Conservation (phyloP, 1,140 invertebrate species). For the Scaptodrosophila lebanonensis region DNA sequence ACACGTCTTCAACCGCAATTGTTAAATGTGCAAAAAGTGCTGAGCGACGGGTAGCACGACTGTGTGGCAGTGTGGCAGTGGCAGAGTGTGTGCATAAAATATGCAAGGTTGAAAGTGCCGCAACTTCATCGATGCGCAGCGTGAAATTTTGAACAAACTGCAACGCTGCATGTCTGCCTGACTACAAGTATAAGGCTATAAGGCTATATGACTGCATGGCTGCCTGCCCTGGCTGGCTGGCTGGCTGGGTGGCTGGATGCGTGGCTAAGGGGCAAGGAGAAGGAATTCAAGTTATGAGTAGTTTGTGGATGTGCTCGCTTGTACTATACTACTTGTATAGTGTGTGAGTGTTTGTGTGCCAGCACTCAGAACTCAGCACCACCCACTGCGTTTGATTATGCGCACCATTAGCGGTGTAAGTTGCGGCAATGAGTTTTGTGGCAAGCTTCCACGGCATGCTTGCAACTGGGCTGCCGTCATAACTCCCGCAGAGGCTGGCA, state of each 20-base stretch:
- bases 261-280: constrained; percentile 31
- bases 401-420: constrained; percentile 75
- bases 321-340: not conserved
- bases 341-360: constrained; percentile 22
- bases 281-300: constrained; percentile 72
- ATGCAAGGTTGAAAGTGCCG: constrained; percentile 50
- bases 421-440: constrained; percentile 73
- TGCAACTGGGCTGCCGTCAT: constrained; percentile 47
- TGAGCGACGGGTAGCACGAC: constrained; percentile 4
- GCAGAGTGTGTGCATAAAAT: constrained; percentile 34
- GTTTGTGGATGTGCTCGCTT: constrained; percentile 22
- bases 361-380: constrained; percentile 32
- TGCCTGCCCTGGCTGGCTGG: not conserved
- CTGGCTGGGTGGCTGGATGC: constrained; percentile 27
- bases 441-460: constrained; percentile 29
- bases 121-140: constrained; percentile 56
- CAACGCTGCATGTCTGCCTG: constrained; percentile 37
- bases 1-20: constrained; percentile 7
- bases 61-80: not conserved
- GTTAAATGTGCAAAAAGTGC: constrained; percentile 31
- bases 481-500: constrained; percentile 68
- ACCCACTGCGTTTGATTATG: constrained; percentile 75
- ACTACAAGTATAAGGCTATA: not conserved
- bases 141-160: constrained; percentile 64
- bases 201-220: not conserved